A percentile compares a stretch with the other conserved stretches of the same genome.
phyloP scores from a whole-genome alignment of 1,140 invertebrate species.

The Monochamus saltuarius region DNA sequence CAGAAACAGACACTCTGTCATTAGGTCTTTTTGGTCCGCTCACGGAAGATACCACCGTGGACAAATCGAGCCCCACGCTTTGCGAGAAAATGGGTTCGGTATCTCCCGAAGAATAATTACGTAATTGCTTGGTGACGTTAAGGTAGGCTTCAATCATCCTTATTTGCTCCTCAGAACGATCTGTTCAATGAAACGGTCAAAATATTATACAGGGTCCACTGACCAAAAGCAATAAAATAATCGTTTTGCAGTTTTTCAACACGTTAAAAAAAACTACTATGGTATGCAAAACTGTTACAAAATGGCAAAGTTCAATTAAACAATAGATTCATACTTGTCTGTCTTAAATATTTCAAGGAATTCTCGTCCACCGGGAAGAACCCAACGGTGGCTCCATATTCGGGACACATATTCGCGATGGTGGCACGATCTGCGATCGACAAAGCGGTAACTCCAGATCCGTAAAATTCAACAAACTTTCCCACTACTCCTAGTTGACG shows the following conservation, averaged over 20 bases:
- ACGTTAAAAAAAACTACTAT: too few relatives aligned
- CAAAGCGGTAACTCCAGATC: slow-evolving; percentile 83
- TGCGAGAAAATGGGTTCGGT: slow-evolving; percentile 88
- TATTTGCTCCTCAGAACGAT: slow-evolving; percentile 81
- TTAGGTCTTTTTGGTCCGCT: slow-evolving; percentile 97
- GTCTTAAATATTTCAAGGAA: slow-evolving; percentile 80
- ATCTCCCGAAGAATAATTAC: slow-evolving; percentile 75
- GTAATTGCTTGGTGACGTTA: slow-evolving; percentile 74
- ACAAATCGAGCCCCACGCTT: slow-evolving; percentile 84
- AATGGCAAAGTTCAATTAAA: too few relatives aligned
- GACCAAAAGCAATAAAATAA: too few relatives aligned
- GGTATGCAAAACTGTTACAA: too few relatives aligned
- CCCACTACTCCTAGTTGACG: slow-evolving; percentile 93
- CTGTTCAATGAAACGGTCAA: slow-evolving; percentile 55
- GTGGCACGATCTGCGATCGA: slow-evolving; percentile 94
- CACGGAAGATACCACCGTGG: slow-evolving; percentile 88
- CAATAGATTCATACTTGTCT: slow-evolving; percentile 90
- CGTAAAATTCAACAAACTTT: slow-evolving; percentile 99
- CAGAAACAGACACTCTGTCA: slow-evolving; percentile 86
- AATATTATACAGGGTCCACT: too few relatives aligned
- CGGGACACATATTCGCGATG: slow-evolving; percentile 97
- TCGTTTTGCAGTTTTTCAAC: too few relatives aligned
- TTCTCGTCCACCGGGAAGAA: slow-evolving; percentile 93
- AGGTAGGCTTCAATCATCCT: slow-evolving; percentile 83
- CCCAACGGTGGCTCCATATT: slow-evolving; percentile 95